Conservation (phyloP, 2,888 invertebrate species). For the Drosophila cognata region DNA sequence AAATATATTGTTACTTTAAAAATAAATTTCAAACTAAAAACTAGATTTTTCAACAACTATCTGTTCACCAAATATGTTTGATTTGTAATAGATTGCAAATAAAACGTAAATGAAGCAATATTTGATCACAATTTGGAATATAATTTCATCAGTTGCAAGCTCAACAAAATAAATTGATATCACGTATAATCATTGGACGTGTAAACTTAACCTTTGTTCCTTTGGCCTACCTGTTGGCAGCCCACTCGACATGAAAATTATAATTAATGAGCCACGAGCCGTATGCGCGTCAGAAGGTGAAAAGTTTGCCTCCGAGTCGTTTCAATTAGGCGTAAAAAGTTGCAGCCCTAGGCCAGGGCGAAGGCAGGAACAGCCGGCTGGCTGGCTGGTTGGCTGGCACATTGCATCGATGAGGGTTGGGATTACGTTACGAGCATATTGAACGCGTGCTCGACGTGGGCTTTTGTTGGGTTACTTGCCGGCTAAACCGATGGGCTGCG, state of each 20-base stretch:
- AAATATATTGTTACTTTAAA: not conserved
- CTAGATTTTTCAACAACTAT: not conserved
- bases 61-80: not conserved
- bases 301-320: slow-evolving; percentile 63
- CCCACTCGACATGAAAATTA: slow-evolving; percentile 64
- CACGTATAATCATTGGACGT: not conserved
- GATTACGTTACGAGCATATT: slow-evolving; percentile 32
- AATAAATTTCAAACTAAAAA: not conserved
- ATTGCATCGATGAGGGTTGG: slow-evolving; percentile 60
- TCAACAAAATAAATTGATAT: not conserved
- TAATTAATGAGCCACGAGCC: slow-evolving; percentile 77
- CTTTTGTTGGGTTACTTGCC: slow-evolving; percentile 42
- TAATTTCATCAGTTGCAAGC: not conserved
- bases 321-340: slow-evolving; percentile 77
- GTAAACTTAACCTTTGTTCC: slow-evolving; percentile 15
- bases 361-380: slow-evolving; percentile 3
- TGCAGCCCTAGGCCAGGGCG: slow-evolving; percentile 45
- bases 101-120: not conserved
- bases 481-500: slow-evolving; percentile 57
- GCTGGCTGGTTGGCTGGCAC: slow-evolving; percentile 24
- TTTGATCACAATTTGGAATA: not conserved
- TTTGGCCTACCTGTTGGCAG: slow-evolving; percentile 66
- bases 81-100: not conserved
- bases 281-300: slow-evolving; percentile 69
- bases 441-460: slow-evolving; percentile 56